Base-by-base conservation (phyloP, 1,140 invertebrate genomes). In the Pentalonia nigronervosa region DNA sequence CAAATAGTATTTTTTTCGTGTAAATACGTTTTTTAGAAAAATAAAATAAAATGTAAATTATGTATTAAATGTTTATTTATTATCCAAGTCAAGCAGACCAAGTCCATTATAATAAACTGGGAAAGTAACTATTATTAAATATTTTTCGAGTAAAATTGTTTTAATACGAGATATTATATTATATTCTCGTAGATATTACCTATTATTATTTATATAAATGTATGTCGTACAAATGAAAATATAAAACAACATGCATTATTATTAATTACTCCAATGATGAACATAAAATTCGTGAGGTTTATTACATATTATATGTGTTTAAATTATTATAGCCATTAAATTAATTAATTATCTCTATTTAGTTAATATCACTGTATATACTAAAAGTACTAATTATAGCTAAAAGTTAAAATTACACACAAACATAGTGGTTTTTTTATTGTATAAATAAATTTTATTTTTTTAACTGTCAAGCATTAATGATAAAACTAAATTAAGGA, bases 251-350 rank as follows among this genome's bases (percentile, higher is more conserved):
- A 83, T 34, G 21, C 3, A 2, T 2, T 81, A 81, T 84, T 41
- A 84, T 84, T 87, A 47, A n/a, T 48, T 87, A 87, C 45, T 87
- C 9, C 30, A 48, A n/a, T 17, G 45, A n/a, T n/a, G 25, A 41
- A 84, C 36, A 45, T 30, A 50, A 48, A 34, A 48, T 34, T 87
- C 21, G 9, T 34, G 17, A 47, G n/a, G 45, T 87, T 8, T 47
- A 87, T 41, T 48, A n/a, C 30, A 86, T 45, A 83, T 20, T 34
- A 84, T 47, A 17, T n/a, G 86, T 87, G 11, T 47, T 48, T 87
- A 87, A 87, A 87, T 48, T 48, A 87, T 50, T 48, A 48, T 87
- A 48, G 86, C 2, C n/a, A 48, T 87, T 87, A 48, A 87, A 50
- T 34, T 48, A 87, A 87, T 48, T 45, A 48, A 87, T 50, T 87